These are phyloP conservation scores for Pachypanchax playfairii DNA, from an alignment of 2,113 vertebrate genomes.

Conservation along the genomic window DNA sequence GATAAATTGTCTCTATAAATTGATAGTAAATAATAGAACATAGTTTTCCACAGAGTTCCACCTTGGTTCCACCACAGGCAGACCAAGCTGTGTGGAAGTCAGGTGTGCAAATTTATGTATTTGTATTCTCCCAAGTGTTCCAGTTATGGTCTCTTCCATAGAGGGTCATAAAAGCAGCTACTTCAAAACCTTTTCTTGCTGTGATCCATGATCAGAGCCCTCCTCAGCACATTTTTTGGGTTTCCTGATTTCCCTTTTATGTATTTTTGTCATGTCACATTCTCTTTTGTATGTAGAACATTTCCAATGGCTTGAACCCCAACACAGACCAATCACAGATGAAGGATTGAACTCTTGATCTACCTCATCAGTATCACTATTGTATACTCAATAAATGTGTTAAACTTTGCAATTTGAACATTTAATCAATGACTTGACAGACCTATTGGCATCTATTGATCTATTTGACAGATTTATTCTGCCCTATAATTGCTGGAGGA, in stretches of 20 bases:
- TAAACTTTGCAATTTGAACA: no score
- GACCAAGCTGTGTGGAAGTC: no score
- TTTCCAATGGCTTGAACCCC: no score
- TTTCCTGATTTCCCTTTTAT: background rate
- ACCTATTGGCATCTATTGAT: no score
- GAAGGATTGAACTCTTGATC: no score
- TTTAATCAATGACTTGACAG: no score
- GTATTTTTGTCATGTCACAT: background rate
- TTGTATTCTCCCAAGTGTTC: slow-evolving; percentile 17
- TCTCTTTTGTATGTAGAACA: slow-evolving; percentile 1
- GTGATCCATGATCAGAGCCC: slow-evolving; percentile 12
- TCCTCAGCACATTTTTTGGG: background rate
- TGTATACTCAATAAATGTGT: no score
- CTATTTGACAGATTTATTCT: no score
- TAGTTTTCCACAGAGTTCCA: slow-evolving; percentile 41
- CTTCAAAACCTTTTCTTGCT: slow-evolving; percentile 36
- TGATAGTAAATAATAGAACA: slow-evolving; percentile 57
- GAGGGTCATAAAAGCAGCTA: slow-evolving; percentile 45
- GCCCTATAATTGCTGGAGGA: no score
- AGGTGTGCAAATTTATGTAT: slow-evolving; percentile 6
- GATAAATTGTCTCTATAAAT: slow-evolving; percentile 54
- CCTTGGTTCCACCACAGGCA: slow-evolving; percentile 28
- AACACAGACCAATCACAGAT: no score
- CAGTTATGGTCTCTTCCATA: slow-evolving; percentile 37
- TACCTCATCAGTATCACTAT: no score